phyloP scores from a whole-genome alignment of 2,797 vertebrate species.

The Cetoscarus ocellatus region DNA sequence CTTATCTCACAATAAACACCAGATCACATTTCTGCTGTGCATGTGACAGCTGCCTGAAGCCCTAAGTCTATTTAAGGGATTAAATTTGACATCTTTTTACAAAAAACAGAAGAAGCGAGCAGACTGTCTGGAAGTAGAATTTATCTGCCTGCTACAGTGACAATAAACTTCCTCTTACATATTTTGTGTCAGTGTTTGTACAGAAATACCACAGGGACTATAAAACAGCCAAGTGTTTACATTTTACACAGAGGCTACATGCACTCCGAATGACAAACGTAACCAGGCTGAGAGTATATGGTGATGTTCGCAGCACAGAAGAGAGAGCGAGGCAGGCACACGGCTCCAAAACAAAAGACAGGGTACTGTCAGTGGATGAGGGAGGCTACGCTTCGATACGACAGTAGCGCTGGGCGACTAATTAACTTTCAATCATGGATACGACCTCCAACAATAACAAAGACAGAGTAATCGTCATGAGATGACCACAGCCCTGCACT shows the following conservation, averaged over 20 bases:
- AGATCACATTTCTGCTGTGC: slow-evolving; percentile 20
- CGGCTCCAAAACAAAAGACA: no score
- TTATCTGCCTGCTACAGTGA: slow-evolving; percentile 25
- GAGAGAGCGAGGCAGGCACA: not conserved
- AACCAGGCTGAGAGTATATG: not conserved
- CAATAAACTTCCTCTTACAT: slow-evolving; percentile 14
- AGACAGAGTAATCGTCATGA: no score
- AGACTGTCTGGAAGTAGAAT: slow-evolving; percentile 13
- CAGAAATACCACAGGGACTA: slow-evolving; percentile 7
- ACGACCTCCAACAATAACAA: no score
- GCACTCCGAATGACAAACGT: not conserved
- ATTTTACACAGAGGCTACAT: not conserved
- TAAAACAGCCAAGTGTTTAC: not conserved
- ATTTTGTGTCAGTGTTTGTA: not conserved
- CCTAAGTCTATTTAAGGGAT: slow-evolving; percentile 28
- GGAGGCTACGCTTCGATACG: no score
- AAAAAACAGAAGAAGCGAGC: slow-evolving; percentile 15
- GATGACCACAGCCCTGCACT: no score
- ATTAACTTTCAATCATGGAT: no score
- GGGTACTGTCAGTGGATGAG: no score
- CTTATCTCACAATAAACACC: slow-evolving; percentile 36
- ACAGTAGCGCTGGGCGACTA: no score
- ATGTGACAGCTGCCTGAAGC: slow-evolving; percentile 27
- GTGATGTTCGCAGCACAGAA: not conserved
- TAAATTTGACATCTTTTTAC: slow-evolving; percentile 40